A percentile compares a stretch with the other conserved stretches of the same genome.
Conservation (phyloP, 2,113 vertebrate genomes). For the Pampusana beccarii region DNA sequence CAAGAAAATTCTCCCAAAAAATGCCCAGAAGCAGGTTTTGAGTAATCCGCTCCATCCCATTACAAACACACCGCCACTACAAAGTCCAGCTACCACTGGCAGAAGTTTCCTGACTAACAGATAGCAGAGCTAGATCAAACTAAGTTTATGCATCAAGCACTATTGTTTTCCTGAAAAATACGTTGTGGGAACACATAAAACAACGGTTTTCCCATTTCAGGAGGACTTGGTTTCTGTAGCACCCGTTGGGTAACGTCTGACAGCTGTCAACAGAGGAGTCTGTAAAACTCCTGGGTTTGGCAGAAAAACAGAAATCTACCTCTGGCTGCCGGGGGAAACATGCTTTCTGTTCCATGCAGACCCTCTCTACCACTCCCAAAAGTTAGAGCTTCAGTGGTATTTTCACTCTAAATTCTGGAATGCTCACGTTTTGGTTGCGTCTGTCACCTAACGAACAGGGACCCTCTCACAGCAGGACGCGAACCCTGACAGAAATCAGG, state of each 20-base stretch:
- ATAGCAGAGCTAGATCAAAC: background rate
- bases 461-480: background rate
- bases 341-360: background rate
- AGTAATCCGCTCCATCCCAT: accelerated
- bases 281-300: background rate
- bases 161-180: background rate
- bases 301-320: background rate
- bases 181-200: accelerated
- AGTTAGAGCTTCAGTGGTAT: accelerated
- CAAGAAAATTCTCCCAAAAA: background rate
- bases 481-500: background rate
- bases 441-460: accelerated
- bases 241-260: accelerated
- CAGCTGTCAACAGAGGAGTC: background rate
- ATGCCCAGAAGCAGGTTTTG: background rate
- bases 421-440: background rate
- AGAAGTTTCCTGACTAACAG: background rate
- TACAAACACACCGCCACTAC: background rate
- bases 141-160: accelerated
- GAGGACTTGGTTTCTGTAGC: background rate
- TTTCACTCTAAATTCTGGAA: background rate
- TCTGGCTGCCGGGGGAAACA: background rate
- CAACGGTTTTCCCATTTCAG: background rate
- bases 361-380: background rate
- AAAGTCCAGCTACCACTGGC: background rate